These are phyloP conservation scores for Rambutsinella grinnellia DNA, from an alignment of 2,888 invertebrate genomes.

Conservation along the genomic window DNA sequence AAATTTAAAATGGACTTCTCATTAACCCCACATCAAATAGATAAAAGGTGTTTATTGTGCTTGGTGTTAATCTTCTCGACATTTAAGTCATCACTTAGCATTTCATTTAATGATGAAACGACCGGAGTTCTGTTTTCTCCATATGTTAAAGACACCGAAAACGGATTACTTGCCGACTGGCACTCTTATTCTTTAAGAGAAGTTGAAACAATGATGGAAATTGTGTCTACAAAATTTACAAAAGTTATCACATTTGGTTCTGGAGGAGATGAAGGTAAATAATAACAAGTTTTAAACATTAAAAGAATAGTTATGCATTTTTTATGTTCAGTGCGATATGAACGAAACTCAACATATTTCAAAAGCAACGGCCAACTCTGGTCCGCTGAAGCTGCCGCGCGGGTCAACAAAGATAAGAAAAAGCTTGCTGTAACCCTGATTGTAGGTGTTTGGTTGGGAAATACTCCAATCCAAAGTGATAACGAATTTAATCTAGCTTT, in stretches of 20 bases:
- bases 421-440: not conserved
- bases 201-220: not conserved
- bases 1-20: no score
- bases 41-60: no score
- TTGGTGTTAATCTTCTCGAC: no score
- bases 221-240: not conserved
- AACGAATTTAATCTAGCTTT: not conserved
- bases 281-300: not conserved
- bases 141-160: not conserved
- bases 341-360: not conserved
- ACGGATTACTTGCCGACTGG: not conserved
- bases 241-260: not conserved
- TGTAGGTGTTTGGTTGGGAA: not conserved
- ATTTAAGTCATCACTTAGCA: no score
- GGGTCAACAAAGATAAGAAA: not conserved
- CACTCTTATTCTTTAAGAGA: not conserved
- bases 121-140: not conserved
- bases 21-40: no score
- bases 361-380: not conserved
- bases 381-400: not conserved
- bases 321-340: not conserved
- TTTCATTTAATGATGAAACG: no score
- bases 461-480: not conserved
- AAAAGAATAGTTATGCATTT: not conserved
- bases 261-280: not conserved